These are phyloP conservation scores for Albula glossodonta DNA, from an alignment of 2,113 vertebrate genomes.

Conservation along the genomic window DNA sequence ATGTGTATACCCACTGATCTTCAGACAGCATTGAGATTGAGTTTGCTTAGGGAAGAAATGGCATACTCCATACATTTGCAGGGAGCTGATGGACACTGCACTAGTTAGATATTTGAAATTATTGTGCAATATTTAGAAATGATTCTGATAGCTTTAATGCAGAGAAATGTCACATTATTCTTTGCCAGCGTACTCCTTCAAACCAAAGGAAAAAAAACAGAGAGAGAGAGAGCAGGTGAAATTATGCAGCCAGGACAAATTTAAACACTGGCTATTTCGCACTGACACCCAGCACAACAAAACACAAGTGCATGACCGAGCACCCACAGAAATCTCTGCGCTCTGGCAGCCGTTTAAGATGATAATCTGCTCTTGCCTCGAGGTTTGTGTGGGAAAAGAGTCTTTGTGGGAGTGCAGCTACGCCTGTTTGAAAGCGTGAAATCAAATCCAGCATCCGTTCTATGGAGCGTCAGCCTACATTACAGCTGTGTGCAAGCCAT, in stretches of 20 bases:
- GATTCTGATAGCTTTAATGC: neutral
- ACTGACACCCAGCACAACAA: neutral
- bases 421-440: constrained; percentile 1
- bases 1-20: no score
- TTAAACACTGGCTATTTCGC: neutral
- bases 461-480: neutral
- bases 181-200: neutral
- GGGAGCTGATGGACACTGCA: no score
- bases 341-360: neutral
- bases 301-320: neutral
- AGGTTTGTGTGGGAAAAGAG: constrained; percentile 25
- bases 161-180: neutral
- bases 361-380: neutral
- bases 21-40: no score
- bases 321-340: constrained; percentile 7
- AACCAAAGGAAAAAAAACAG: neutral
- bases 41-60: no score
- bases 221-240: neutral
- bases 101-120: no score
- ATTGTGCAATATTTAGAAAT: neutral
- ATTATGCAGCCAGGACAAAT: neutral
- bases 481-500: neutral
- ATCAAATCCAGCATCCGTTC: neutral
- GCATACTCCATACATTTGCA: no score
- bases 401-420: constrained; percentile 21